Conservation (phyloP, 2,888 invertebrate species). For the Spilosoma lubricipeda region DNA sequence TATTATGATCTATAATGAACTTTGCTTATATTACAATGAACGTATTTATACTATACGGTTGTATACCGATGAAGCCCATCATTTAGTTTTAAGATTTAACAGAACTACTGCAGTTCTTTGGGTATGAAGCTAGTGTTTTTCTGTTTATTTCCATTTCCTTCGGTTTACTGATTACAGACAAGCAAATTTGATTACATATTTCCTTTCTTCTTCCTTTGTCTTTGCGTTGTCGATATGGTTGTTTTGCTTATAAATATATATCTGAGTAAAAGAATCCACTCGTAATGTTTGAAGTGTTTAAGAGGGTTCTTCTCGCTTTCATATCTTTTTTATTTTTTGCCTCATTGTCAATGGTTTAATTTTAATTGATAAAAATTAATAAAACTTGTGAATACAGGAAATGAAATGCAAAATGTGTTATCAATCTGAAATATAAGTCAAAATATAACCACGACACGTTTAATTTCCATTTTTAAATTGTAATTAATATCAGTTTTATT, state of each 20-base stretch:
- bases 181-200: neutral
- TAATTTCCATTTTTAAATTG: too few relatives aligned
- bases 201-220: neutral
- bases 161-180: neutral
- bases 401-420: neutral
- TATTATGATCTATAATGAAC: neutral
- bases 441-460: too few relatives aligned
- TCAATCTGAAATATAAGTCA: neutral
- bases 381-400: neutral
- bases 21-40: slow-evolving; percentile 5
- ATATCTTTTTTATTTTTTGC: neutral
- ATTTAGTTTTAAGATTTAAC: slow-evolving; percentile 38
- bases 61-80: slow-evolving; percentile 23
- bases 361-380: neutral
- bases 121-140: neutral
- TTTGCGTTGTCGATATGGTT: neutral
- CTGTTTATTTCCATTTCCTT: neutral
- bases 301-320: neutral
- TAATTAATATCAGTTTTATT: too few relatives aligned
- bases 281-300: neutral
- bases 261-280: neutral
- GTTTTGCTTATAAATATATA: neutral
- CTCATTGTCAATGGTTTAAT: neutral
- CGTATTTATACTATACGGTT: slow-evolving; percentile 5
- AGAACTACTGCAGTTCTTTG: slow-evolving; percentile 23